Base-by-base conservation (phyloP, 2,888 invertebrate genomes). In the Diaperis boleti region DNA sequence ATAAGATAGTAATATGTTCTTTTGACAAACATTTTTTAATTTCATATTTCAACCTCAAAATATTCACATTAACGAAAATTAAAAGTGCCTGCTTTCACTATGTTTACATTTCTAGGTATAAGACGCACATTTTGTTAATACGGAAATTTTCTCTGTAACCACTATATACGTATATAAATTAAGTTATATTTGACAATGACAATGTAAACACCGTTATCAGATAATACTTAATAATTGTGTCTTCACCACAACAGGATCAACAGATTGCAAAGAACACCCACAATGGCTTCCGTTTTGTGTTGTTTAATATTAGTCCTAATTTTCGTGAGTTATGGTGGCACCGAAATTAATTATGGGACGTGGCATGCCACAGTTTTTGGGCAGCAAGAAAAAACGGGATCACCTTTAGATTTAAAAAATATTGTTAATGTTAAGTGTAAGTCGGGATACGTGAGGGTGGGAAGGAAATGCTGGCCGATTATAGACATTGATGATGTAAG, bases 131-230 rank as follows among this genome's bases (percentile, higher is more conserved):
- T 41, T n/a, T 2, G 26, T 26, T 26, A 33, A 26, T 5, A 14
- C 13, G 39, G 39, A 52, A 39, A 37, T 52, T 52, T 52, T 37
- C 22, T 26, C 8, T 49, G 15, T 14, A 39, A 37, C 14, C 13
- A 14, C 17, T 18, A n/a, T n/a, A n/a, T n/a, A n/a, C n/a, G n/a
- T n/a, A n/a, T n/a, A n/a, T n/a, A n/a, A 11, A 42, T 54, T 29
- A 54, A 54, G 17, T 20, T 3, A 18, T 52, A 39, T 33, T 52
- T 52, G 15, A 29, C 20, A 10, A 45, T 31, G 20, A 42, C 31
- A 33, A 10, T 44, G 56, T 22, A 44, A 56, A 56, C 56, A 56
- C 20, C 35, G 7, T 56, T 56, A 56, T 56, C 56, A 45, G 20
- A 45, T n/a, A 10, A 18, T 52, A 6, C 11, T 13, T 10, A 42